These are phyloP conservation scores for Drosophila planitibia DNA, from an alignment of 2,888 invertebrate species.

Conservation along the genomic window DNA sequence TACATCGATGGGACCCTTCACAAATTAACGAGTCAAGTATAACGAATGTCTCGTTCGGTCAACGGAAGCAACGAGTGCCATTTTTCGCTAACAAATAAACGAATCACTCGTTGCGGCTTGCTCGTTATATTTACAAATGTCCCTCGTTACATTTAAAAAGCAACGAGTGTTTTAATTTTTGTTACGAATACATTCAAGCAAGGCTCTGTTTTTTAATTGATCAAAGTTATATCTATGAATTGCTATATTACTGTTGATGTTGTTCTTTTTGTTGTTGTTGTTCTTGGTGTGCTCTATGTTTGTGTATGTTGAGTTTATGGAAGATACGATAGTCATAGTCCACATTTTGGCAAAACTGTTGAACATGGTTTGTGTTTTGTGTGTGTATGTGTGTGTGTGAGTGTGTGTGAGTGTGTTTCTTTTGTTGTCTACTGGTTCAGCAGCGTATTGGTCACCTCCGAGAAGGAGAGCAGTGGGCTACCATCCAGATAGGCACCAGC, in stretches of 20 bases:
- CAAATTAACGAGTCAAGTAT: background rate
- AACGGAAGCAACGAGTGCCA: background rate
- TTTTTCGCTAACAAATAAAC: background rate
- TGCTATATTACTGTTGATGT: conserved; percentile 1
- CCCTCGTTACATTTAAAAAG: background rate
- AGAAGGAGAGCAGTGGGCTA: conserved; percentile 91
- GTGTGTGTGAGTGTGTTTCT: conserved; percentile 14
- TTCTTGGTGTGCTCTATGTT: conserved; percentile 26
- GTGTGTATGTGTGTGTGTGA: conserved; percentile 23
- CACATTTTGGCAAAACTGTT: conserved; percentile 85
- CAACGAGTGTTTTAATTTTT: background rate
- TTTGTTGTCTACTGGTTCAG: conserved; percentile 87
- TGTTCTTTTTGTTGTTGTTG: conserved; percentile 2
- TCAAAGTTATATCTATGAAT: conserved; percentile 16
- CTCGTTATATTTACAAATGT: conserved; percentile 6
- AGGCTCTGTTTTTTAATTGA: conserved; percentile 24
- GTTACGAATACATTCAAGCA: conserved; percentile 25
- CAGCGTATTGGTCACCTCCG: conserved; percentile 91
- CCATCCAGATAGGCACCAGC: conserved; percentile 86
- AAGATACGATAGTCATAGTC: conserved; percentile 85
- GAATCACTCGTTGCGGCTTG: background rate
- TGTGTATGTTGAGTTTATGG: conserved; percentile 76
- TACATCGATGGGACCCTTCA: no score
- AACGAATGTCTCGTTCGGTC: background rate
- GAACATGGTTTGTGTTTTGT: conserved; percentile 60